A percentile compares a stretch with the other conserved stretches of the same genome.
These are phyloP conservation scores for Megaceryle alcyon DNA, from an alignment of 2,797 vertebrate species.

Conservation along the genomic window DNA sequence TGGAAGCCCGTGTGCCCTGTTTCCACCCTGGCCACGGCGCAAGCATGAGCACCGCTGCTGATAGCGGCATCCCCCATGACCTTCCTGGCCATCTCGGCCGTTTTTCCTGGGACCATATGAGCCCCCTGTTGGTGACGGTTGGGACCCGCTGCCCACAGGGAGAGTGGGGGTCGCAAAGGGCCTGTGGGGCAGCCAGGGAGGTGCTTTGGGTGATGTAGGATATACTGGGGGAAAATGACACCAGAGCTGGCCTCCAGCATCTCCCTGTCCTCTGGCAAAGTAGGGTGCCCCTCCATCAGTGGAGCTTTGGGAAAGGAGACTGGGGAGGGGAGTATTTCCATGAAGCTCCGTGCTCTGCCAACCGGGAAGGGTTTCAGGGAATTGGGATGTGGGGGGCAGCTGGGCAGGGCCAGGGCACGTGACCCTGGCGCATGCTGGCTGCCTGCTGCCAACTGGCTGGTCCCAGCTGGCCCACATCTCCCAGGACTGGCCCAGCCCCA, in stretches of 20 bases:
- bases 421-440: neutral
- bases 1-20: neutral
- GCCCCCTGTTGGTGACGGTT: neutral
- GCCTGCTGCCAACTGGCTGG: neutral
- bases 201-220: neutral
- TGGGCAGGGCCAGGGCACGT: neutral
- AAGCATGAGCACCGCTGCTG: neutral
- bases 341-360: rapidly evolving
- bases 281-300: rapidly evolving
- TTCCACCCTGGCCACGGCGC: rapidly evolving
- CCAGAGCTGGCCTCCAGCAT: neutral
- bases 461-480: neutral
- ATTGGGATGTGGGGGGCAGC: rapidly evolving
- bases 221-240: rapidly evolving
- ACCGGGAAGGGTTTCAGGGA: neutral
- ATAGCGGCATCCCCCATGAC: rapidly evolving
- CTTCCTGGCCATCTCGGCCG: too few relatives aligned
- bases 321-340: rapidly evolving
- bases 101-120: neutral
- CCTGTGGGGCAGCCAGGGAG: rapidly evolving
- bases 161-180: neutral
- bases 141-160: neutral
- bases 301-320: neutral
- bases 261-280: neutral
- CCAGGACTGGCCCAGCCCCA: neutral